phyloP scores from a whole-genome alignment of 1,140 invertebrate genomes.

The Bombus waltoni region DNA sequence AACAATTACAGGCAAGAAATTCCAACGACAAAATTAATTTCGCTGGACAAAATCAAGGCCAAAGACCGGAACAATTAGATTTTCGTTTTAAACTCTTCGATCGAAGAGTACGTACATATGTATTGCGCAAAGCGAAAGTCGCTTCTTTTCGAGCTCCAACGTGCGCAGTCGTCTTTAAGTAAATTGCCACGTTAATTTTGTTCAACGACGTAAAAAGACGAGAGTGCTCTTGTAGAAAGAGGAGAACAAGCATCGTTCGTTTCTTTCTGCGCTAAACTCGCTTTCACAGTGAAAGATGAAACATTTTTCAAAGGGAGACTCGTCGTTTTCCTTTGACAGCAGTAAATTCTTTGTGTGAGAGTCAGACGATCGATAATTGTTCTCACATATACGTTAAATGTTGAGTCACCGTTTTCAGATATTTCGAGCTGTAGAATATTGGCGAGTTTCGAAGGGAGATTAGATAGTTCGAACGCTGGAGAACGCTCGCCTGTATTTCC shows the following conservation, averaged over 20 bases:
- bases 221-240: not conserved
- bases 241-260: not conserved
- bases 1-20: too few relatives aligned
- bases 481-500: not conserved
- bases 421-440: not conserved
- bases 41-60: too few relatives aligned
- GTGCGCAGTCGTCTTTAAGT: not conserved
- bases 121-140: conserved; percentile 20
- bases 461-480: not conserved
- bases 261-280: not conserved
- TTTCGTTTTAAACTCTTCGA: too few relatives aligned
- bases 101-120: not conserved
- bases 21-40: too few relatives aligned
- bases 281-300: not conserved
- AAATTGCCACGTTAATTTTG: not conserved
- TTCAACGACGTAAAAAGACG: not conserved
- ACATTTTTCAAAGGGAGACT: not conserved
- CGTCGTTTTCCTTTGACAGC: not conserved
- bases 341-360: not conserved
- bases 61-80: too few relatives aligned
- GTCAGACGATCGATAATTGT: not conserved
- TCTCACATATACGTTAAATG: not conserved
- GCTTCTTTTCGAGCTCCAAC: not conserved
- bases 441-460: not conserved
- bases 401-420: not conserved